Conservation (phyloP, 2,888 invertebrate species). For the Nomada fabriciana region DNA sequence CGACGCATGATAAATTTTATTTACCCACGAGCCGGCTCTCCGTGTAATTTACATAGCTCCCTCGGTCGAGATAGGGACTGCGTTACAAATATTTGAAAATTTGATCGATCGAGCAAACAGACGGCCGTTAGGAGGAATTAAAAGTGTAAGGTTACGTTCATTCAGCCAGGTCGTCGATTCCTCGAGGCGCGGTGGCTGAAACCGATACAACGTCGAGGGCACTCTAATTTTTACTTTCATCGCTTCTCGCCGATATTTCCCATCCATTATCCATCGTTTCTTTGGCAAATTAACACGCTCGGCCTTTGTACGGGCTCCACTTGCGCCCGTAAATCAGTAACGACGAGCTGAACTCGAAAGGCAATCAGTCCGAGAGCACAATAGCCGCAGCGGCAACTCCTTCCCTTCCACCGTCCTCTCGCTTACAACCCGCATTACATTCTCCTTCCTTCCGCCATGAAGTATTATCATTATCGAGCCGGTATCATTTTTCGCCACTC, state of each 20-base stretch:
- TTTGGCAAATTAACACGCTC: conserved; percentile 59
- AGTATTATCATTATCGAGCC: conserved; percentile 63
- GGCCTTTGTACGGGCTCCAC: conserved; percentile 36
- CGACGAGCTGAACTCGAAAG: conserved; percentile 47
- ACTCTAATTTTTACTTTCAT: conserved; percentile 32
- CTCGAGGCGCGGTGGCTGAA: background rate
- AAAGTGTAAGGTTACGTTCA: too few species aligned
- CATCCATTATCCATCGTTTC: conserved; percentile 55
- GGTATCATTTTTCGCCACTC: conserved; percentile 69
- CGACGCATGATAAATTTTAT: conserved; percentile 57
- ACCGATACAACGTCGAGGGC: conserved; percentile 16
- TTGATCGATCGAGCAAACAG: background rate
- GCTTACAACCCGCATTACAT: conserved; percentile 61
- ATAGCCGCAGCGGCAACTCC: conserved; percentile 46
- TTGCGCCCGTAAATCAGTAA: conserved; percentile 62
- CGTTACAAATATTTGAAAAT: background rate
- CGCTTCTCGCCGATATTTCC: conserved; percentile 40
- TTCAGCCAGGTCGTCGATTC: too few species aligned
- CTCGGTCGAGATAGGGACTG: background rate
- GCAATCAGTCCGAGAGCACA: conserved; percentile 67
- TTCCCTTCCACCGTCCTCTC: background rate
- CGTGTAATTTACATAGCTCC: conserved; percentile 47
- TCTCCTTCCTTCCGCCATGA: conserved; percentile 65
- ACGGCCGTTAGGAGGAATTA: too few species aligned
- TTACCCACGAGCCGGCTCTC: conserved; percentile 21